These are phyloP conservation scores for Gambusia yucatana DNA, from an alignment of 2,797 vertebrate genomes.

Conservation along the genomic window DNA sequence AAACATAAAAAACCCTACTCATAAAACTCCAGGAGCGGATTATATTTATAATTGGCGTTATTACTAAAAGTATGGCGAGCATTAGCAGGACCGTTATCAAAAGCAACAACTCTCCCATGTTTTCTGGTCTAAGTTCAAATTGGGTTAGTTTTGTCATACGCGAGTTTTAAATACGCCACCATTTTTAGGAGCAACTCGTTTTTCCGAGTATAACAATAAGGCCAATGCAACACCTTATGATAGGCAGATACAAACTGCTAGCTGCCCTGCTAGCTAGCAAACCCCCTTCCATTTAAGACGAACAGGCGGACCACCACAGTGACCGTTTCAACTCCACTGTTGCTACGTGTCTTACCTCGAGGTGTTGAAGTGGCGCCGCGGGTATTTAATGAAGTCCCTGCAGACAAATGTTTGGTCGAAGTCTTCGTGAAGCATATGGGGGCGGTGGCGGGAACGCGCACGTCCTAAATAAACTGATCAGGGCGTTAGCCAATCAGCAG, in stretches of 20 bases:
- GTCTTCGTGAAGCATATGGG: conserved; percentile 36
- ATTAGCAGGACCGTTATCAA: background rate
- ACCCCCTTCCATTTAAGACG: no score
- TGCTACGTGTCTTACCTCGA: conserved; percentile 65
- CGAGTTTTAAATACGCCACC: background rate
- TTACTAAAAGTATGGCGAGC: no score
- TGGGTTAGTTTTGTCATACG: background rate
- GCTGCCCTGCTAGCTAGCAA: conserved; percentile 24
- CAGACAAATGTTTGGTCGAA: conserved; percentile 51
- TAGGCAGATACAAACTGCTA: background rate
- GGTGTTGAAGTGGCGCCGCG: conserved; percentile 41
- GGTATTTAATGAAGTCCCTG: conserved; percentile 57
- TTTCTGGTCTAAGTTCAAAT: background rate
- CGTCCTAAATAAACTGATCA: conserved; percentile 74
- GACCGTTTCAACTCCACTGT: background rate
- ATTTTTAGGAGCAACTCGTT: background rate
- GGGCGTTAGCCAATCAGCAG: conserved; percentile 67
- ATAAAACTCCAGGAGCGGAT: background rate
- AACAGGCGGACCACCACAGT: background rate
- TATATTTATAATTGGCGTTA: background rate
- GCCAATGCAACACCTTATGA: no score
- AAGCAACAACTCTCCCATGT: background rate
- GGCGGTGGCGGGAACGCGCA: conserved; percentile 69
- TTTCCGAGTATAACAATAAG: background rate
- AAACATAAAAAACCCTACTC: background rate